Evolutionary conservation across 2,888 invertebrate species (phyloP).

Genomic region (Rhagonycha lutea): DNA sequence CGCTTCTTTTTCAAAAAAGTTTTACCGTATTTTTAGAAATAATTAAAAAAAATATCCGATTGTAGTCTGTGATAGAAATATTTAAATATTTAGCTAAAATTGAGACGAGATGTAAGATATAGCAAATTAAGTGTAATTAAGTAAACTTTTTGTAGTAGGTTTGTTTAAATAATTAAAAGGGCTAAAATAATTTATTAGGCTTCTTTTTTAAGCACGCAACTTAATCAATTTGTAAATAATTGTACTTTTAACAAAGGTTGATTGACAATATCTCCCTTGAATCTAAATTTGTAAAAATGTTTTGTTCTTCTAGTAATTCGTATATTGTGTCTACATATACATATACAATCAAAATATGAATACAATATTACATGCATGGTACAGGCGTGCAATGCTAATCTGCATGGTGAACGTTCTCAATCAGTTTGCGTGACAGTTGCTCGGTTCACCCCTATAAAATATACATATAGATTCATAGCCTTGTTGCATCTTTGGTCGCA

Average conservation of each 20-base stretch:
- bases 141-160: neutral
- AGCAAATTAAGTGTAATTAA: neutral
- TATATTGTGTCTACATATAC: constrained; percentile 23
- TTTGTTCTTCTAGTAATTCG: constrained; percentile 18
- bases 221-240: constrained; percentile 4
- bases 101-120: neutral
- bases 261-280: constrained; percentile 1
- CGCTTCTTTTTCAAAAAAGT: too few species aligned
- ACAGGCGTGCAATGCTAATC: constrained; percentile 41
- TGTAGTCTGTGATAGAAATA: neutral
- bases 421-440: constrained; percentile 49
- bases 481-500: constrained; percentile 47
- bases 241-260: constrained; percentile 1
- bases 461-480: constrained; percentile 51
- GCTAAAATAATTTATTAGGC: neutral
- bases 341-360: constrained; percentile 33
- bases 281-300: constrained; percentile 1
- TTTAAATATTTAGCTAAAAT: neutral
- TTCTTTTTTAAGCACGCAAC: constrained; percentile 1
- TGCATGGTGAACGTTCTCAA: constrained; percentile 47
- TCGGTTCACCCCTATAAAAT: constrained; percentile 45
- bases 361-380: constrained; percentile 28
- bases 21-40: neutral
- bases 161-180: neutral
- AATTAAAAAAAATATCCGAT: neutral